These are phyloP conservation scores for Fistularia commersonii DNA, from an alignment of 2,797 vertebrate species.

Conservation along the genomic window DNA sequence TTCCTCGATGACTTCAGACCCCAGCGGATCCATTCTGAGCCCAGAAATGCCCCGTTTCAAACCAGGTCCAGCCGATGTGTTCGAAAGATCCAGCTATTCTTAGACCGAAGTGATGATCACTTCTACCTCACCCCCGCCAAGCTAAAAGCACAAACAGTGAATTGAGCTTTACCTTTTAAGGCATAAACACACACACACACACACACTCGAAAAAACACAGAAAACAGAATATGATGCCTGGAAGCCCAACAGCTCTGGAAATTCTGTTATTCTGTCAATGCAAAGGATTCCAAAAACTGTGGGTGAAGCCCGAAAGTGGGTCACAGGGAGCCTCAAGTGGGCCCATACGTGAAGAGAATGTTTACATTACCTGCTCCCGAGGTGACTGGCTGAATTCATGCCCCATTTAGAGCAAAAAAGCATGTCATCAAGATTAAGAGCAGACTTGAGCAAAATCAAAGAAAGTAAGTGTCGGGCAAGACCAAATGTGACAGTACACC, in stretches of 20 bases:
- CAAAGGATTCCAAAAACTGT: conserved; percentile 19
- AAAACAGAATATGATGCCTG: background rate
- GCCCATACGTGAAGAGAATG: conserved; percentile 9
- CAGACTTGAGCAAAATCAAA: background rate
- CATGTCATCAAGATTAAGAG: too few species aligned
- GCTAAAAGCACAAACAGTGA: conserved; percentile 51
- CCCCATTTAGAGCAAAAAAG: conserved; percentile 19
- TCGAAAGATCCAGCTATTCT: conserved; percentile 50
- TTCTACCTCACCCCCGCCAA: conserved; percentile 41
- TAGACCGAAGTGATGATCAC: conserved; percentile 44
- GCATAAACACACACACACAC: conserved; percentile 15
- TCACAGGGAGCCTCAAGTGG: conserved; percentile 13
- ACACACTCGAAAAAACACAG: conserved; percentile 18
- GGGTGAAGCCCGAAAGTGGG: conserved; percentile 14
- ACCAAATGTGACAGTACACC: too few species aligned
- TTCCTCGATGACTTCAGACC: conserved; percentile 22
- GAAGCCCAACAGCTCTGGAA: conserved; percentile 7
- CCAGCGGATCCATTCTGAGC: background rate
- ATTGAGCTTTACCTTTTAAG: conserved; percentile 52
- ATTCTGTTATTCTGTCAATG: conserved; percentile 12
- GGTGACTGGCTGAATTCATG: conserved; percentile 13
- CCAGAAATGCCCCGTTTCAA: conserved; percentile 34
- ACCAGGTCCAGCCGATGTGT: conserved; percentile 31
- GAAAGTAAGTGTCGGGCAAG: too few species aligned
- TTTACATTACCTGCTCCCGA: conserved; percentile 20